A percentile compares a stretch with the other conserved stretches of the same genome.
These are phyloP conservation scores for Grantiella picta DNA, from an alignment of 2,113 vertebrate species.

Conservation along the genomic window DNA sequence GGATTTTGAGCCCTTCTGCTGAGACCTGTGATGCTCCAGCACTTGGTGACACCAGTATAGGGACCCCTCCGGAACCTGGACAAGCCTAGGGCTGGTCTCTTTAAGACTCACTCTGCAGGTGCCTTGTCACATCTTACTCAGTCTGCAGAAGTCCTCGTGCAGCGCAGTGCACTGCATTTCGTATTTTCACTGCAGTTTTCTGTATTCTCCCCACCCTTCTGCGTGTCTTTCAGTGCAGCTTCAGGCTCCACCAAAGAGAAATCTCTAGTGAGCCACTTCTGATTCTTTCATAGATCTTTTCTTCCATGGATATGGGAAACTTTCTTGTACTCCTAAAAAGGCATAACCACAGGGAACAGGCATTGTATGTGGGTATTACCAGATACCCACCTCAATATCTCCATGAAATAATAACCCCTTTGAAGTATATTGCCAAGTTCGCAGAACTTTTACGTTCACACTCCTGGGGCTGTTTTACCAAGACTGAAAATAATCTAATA, in stretches of 20 bases:
- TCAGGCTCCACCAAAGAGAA: neutral
- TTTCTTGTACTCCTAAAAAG: neutral
- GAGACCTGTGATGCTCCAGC: rapidly evolving
- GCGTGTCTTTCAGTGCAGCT: neutral
- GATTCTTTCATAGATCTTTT: rapidly evolving
- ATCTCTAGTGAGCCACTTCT: neutral
- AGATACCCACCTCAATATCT: neutral
- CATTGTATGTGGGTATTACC: rapidly evolving
- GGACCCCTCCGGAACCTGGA: rapidly evolving
- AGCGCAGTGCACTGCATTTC: neutral
- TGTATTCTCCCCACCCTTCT: too few relatives aligned
- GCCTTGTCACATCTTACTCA: rapidly evolving
- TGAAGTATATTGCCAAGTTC: neutral
- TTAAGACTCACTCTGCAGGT: rapidly evolving
- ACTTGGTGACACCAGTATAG: neutral
- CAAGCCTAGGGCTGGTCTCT: too few relatives aligned
- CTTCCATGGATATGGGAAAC: neutral
- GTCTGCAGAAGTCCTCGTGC: neutral
- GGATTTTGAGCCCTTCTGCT: neutral
- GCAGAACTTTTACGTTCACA: neutral
- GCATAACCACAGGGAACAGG: neutral
- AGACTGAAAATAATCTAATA: neutral
- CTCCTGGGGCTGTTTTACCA: neutral
- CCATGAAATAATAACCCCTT: neutral
- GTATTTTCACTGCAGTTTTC: neutral